Conservation (phyloP, 2,113 vertebrate genomes). For the Psilopogon haemacephalus region DNA sequence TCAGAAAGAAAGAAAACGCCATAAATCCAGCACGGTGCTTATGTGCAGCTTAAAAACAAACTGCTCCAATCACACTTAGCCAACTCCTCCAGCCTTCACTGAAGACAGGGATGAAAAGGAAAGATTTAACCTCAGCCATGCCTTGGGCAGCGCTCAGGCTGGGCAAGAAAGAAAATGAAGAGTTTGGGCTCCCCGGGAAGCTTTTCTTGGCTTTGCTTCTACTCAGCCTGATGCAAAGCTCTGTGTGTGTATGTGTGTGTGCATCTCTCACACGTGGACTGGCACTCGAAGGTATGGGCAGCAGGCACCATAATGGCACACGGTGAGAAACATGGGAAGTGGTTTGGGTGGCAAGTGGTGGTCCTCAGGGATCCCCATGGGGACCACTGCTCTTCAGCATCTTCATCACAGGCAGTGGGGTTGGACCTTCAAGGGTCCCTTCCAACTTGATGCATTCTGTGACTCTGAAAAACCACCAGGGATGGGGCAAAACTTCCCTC, state of each 20-base stretch:
- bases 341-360: too few species aligned
- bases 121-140: conserved; percentile 65
- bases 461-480: neutral
- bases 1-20: conserved; percentile 77
- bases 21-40: conserved; percentile 81
- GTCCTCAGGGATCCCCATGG: too few species aligned
- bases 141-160: conserved; percentile 35
- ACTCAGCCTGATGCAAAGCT: neutral
- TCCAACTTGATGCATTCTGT: too few species aligned
- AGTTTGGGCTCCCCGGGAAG: neutral
- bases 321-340: accelerated
- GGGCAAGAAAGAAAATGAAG: neutral
- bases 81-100: conserved; percentile 68
- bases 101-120: conserved; percentile 46
- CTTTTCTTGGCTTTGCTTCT: neutral
- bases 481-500: neutral
- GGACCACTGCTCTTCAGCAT: too few species aligned
- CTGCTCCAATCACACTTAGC: conserved; percentile 81
- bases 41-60: conserved; percentile 84
- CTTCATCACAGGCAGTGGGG: too few species aligned
- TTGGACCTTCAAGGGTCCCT: too few species aligned
- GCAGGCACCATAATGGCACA: neutral
- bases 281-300: neutral
- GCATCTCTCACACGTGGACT: neutral
- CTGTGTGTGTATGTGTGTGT: neutral